Base-by-base conservation (phyloP, 2,888 invertebrate species). In the Agriopis leucophaearia region DNA sequence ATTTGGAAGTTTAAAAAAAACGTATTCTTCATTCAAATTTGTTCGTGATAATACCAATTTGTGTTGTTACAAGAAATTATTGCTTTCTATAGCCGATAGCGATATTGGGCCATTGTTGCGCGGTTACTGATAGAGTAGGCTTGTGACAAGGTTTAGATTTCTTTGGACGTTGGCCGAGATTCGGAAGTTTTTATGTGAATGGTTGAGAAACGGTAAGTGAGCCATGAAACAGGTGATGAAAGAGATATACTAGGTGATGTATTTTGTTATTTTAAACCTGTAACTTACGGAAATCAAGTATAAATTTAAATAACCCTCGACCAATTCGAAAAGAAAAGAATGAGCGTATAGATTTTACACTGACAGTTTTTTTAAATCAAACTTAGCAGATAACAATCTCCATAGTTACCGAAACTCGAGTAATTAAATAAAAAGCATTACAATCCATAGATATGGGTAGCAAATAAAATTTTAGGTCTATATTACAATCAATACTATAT, bases 31-130 rank as follows among this genome's bases (percentile, higher is more conserved):
- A 38, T 3, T 38, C 8, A 9, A 51, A 16, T 61, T 51, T 69
- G 64, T 38, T 64, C 69, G 54, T 66, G 76, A 69, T 66, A 77
- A 76, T 81, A 81, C 82, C 78, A 79, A 81, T 81, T 82, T 75
- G 71, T 47, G 38, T 68, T 71, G 74, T 74, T 63, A 73, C 73
- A 68, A 76, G 74, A 78, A 78, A 75, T 80, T 74, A 76, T 78
- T 75, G 71, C 78, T 73, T 74, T 70, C 73, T 16, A 59, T 48
- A 64, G 55, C 38, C 68, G 66, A 74, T 78, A 78, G 73, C 57
- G 57, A 57, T 57, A 45, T 45, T 72, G 50, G 60, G 18, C 67
- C 63, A 76, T 78, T 77, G 78, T 79, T 61, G 16, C n/a, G 52
- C 36, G 50, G 60, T 35, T 74, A 72, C 59, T 65, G 63, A 42